Evolutionary conservation across 2,888 invertebrate species (phyloP), one percentile per base, ranked within the genome.

Genomic region (Chloromyia formosa): DNA sequence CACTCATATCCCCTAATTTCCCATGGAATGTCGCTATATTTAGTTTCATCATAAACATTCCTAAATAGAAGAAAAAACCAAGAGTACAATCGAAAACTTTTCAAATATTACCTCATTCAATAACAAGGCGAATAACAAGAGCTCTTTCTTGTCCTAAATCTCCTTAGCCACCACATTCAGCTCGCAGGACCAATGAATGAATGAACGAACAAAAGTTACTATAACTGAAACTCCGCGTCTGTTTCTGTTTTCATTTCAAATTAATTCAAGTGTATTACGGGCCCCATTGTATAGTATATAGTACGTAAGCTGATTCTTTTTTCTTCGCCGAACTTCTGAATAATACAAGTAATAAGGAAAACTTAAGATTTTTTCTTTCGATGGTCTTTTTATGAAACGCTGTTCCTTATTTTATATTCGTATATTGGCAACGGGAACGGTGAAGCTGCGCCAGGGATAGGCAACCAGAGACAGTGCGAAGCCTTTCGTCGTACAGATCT

Each of bases 311-410:
- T n/a, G 53, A 53, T 16, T 53, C 53, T 23, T 23, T 60, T 27
- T 23, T 60, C 23, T 27, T 23, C 62, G 35, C 40, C 40, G 23
- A 62, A 23, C 23, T 62, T 45, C 45, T 66, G 66, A 66, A 49
- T 49, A 71, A 71, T 20, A 71, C 23, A 71, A 71, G 71, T 35
- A 58, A 40, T 58, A 71, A 35, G 35, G 27, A 71, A 71, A 71
- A 71, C 20, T 71, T 71, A 18, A 40, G 16, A 56, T 71, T 23
- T 20, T 66, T 42, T 22, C 54, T 20, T 18, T 9, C 4, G 14
- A 58, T 16, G 40, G 20, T 22, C 58, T 71, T 35, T 71, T 42
- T 16, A 20, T 45, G 49, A 49, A 49, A 49, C 2, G 14, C 16
- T n/a, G 40, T 62, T 35, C 27, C 27, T 7, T 35, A 35, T 35